Evolutionary conservation across 2,797 vertebrate species (phyloP), one percentile per base, ranked within the genome.

Genomic region (Tachyglossus aculeatus): DNA sequence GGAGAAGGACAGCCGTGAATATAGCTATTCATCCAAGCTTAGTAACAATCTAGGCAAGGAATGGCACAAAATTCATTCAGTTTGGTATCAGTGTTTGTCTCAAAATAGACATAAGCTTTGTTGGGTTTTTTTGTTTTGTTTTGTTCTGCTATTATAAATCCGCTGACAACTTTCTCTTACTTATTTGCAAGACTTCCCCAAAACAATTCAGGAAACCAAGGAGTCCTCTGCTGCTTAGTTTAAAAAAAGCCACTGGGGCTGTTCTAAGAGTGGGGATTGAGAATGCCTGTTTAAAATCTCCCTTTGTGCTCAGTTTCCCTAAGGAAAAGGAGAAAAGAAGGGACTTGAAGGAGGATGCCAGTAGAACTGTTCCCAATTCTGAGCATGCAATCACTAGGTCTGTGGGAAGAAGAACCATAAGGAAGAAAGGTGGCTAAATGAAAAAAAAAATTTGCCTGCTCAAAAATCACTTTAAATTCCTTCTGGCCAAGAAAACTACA

Each of bases 171-270:
- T 40, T 69, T 36, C n/a, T n/a, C 59, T 9, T 59, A 66, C 24
- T 54, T 63, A 64, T 36, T 74, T 59, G 27, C 21, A 44, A 68
- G 73, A 11, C 44, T 55, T 36, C 36, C 41, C 64, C 40, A 60
- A 13, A 65, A 47, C 73, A 33, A 33, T n/a, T n/a, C n/a, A n/a
- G n/a, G n/a, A n/a, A n/a, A n/a, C n/a, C n/a, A n/a, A n/a, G n/a
- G n/a, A n/a, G n/a, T n/a, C n/a, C n/a, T n/a, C n/a, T n/a, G n/a
- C n/a, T n/a, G n/a, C n/a, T n/a, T 11, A n/a, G 54, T 37, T 51
- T 52, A 52, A 55, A 72, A 72, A 38, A 54, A 67, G 67, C 6
- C 33, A 48, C 19, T 11, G 22, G 37, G 34, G 16, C 15, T 12
- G 25, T 9, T 19, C 31, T 18, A 29, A 31, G n/a, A 10, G 16